Percentiles rank a stretch among this genome's conserved stretches.
phyloP scores from a whole-genome alignment of 2,888 invertebrate genomes.

The Rotaria magnacalcarata region DNA sequence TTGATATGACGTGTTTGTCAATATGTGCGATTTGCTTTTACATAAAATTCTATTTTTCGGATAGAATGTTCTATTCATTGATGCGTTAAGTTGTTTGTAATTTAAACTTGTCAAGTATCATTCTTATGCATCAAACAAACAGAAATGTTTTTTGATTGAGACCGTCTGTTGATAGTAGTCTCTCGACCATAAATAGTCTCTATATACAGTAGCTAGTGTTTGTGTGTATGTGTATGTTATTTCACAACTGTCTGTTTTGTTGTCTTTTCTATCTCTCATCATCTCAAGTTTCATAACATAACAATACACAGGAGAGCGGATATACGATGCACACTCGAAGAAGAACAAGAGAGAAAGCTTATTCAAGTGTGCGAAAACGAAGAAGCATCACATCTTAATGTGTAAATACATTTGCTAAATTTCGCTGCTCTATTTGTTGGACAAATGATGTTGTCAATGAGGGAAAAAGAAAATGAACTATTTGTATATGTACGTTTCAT shows the following conservation, averaged over 20 bases:
- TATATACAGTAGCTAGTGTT: not conserved
- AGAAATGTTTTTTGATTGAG: not conserved
- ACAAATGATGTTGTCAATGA: constrained; percentile 13
- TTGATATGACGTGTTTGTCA: not conserved
- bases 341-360: not conserved
- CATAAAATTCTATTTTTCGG: not conserved
- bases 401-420: constrained; percentile 11
- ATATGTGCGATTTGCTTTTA: not conserved
- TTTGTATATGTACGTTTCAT: not conserved
- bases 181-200: constrained; percentile 16
- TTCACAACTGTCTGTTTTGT: constrained; percentile 31
- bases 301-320: not conserved
- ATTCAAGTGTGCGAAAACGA: constrained; percentile 18
- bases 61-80: not conserved
- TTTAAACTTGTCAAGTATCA: constrained; percentile 28
- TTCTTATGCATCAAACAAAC: not conserved
- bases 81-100: constrained; percentile 26
- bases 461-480: not conserved
- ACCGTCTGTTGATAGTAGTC: constrained; percentile 17
- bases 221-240: not conserved
- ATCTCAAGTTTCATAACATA: not conserved
- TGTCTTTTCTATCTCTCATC: constrained; percentile 18
- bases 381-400: constrained; percentile 16
- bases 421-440: constrained; percentile 16
- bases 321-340: not conserved